These are phyloP conservation scores for Oophaga pumilio DNA, from an alignment of 2,113 vertebrate genomes.

Conservation along the genomic window DNA sequence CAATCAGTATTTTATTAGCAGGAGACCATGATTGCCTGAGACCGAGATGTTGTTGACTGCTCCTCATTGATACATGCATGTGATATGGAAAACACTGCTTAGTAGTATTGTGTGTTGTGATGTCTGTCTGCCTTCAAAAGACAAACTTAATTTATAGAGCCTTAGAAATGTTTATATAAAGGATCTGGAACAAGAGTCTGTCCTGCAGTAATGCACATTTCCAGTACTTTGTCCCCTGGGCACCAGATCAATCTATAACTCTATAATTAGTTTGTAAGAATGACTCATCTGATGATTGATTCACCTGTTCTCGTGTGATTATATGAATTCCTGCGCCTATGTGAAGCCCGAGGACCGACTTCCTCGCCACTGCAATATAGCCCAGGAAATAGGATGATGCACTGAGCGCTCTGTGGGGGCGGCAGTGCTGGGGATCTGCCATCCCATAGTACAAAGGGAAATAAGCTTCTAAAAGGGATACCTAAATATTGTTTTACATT, in stretches of 20 bases:
- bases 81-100: too few species aligned
- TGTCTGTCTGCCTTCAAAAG: background rate
- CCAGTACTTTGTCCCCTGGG: background rate
- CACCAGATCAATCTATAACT: constrained; percentile 1
- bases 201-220: background rate
- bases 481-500: background rate
- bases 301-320: constrained; percentile 18
- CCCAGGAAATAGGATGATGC: background rate
- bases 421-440: background rate
- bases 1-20: too few species aligned
- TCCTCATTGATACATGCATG: too few species aligned
- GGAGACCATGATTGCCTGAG: too few species aligned
- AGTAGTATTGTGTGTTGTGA: background rate
- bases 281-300: constrained; percentile 20
- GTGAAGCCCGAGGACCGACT: background rate
- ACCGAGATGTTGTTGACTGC: too few species aligned
- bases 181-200: background rate
- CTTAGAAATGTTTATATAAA: background rate
- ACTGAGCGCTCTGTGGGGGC: background rate
- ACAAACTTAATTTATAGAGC: background rate
- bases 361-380: background rate
- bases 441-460: background rate
- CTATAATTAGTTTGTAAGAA: constrained; percentile 10
- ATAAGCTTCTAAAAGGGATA: background rate
- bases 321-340: background rate